A percentile compares a stretch with the other conserved stretches of the same genome.
phyloP scores from a whole-genome alignment of 2,888 invertebrate species.

The Cyrtodaria siliqua region DNA sequence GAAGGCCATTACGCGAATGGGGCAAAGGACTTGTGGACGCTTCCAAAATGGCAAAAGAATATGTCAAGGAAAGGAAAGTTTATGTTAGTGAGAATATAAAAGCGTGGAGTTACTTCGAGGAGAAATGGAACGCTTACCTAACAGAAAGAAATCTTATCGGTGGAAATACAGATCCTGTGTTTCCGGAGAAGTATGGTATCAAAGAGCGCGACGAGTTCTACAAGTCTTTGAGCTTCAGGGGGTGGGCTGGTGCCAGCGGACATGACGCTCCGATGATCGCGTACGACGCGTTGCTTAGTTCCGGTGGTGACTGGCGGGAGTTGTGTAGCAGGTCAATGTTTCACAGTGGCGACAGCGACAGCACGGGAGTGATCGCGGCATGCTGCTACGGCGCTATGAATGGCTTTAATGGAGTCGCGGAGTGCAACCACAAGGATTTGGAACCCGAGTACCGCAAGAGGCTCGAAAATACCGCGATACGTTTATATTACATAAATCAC shows the following conservation, averaged over 20 bases:
- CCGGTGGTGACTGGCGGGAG: constrained; percentile 78
- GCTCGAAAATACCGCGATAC: constrained; percentile 2
- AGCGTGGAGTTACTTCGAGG: constrained; percentile 79
- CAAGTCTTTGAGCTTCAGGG: constrained; percentile 76
- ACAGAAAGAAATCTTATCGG: constrained; percentile 67
- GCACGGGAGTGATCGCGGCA: constrained; percentile 83
- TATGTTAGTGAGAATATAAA: constrained; percentile 76
- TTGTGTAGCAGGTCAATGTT: constrained; percentile 80
- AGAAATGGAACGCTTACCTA: constrained; percentile 79
- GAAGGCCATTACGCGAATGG: constrained; percentile 79
- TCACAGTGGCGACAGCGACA: constrained; percentile 84
- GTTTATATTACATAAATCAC: not conserved
- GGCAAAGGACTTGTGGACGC: constrained; percentile 75
- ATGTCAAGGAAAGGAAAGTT: constrained; percentile 70
- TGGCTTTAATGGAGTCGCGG: constrained; percentile 81
- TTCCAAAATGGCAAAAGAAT: constrained; percentile 73
- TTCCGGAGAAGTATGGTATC: constrained; percentile 76
- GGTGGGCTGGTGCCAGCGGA: constrained; percentile 84
- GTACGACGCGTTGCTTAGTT: constrained; percentile 80
- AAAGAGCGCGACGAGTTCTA: constrained; percentile 81
- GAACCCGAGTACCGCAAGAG: constrained; percentile 26
- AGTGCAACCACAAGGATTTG: constrained; percentile 71
- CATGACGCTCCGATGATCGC: constrained; percentile 85
- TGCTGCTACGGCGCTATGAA: constrained; percentile 82
- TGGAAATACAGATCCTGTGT: constrained; percentile 72